These are phyloP conservation scores for Prenolepis imparis DNA, from an alignment of 2,888 invertebrate species.

Conservation along the genomic window DNA sequence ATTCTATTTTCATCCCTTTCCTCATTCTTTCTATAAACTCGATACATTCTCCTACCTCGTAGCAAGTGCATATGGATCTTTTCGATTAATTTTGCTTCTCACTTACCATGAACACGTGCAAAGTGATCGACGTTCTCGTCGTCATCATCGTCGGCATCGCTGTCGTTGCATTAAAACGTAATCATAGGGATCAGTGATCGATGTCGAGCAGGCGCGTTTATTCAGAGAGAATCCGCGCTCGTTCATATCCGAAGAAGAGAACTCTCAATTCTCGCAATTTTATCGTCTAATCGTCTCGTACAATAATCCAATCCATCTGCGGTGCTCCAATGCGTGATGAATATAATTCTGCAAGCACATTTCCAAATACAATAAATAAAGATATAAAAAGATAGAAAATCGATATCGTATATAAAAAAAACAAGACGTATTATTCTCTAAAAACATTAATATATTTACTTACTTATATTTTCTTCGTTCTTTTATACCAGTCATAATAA, in stretches of 20 bases:
- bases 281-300: background rate
- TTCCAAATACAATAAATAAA: background rate
- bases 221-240: background rate
- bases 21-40: background rate
- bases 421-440: background rate
- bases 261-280: background rate
- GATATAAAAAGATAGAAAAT: background rate
- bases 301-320: background rate
- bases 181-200: conserved; percentile 84
- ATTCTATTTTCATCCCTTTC: background rate
- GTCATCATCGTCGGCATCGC: conserved; percentile 58
- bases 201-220: conserved; percentile 82
- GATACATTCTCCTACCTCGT: background rate
- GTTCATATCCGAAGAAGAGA: background rate
- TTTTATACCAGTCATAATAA: background rate
- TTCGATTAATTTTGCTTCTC: conserved; percentile 29
- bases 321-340: background rate
- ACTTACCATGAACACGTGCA: conserved; percentile 67
- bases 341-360: background rate
- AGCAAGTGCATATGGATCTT: background rate
- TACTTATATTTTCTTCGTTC: background rate
- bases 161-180: conserved; percentile 75
- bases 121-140: conserved; percentile 62
- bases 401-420: background rate
- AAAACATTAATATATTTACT: background rate